Evolutionary conservation across 2,888 invertebrate species (phyloP).

Genomic region (Eristalinus aeneus): DNA sequence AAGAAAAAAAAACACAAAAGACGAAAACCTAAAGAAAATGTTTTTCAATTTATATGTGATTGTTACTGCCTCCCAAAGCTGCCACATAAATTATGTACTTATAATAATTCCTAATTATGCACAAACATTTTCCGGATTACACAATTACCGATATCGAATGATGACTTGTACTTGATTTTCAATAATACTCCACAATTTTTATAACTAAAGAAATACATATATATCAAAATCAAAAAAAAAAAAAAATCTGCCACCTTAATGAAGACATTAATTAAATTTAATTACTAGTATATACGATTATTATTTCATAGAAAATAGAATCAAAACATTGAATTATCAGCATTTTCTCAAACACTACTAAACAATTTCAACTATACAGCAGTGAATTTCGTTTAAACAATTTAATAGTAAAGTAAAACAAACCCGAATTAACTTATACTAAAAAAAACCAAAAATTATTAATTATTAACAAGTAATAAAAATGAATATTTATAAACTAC

Average conservation of each 20-base stretch:
- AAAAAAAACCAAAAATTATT: constrained; percentile 63
- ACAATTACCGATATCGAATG: constrained; percentile 34
- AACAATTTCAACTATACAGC: constrained; percentile 2
- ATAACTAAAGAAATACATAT: not conserved
- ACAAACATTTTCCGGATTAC: not conserved
- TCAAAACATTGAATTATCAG: constrained; percentile 59
- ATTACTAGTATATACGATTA: constrained; percentile 1
- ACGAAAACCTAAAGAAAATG: not conserved
- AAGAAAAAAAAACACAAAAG: not conserved
- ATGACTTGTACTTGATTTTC: not conserved
- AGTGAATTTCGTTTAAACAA: constrained; percentile 21
- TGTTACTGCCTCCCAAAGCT: constrained; percentile 28
- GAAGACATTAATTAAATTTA: not conserved
- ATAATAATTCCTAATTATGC: not conserved
- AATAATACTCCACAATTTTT: not conserved
- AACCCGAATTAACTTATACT: constrained; percentile 24
- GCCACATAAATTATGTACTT: constrained; percentile 2
- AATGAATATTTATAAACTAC: constrained; percentile 54
- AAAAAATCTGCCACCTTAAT: constrained; percentile 45
- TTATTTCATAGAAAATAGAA: constrained; percentile 48
- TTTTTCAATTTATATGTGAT: not conserved
- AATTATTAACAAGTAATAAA: constrained; percentile 35
- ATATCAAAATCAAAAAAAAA: constrained; percentile 32
- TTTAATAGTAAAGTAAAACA: constrained; percentile 24
- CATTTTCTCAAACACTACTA: constrained; percentile 46